Percentiles rank a stretch among this genome's conserved stretches.
Conservation (phyloP, 2,113 vertebrate species). For the Polypterus bichir region DNA sequence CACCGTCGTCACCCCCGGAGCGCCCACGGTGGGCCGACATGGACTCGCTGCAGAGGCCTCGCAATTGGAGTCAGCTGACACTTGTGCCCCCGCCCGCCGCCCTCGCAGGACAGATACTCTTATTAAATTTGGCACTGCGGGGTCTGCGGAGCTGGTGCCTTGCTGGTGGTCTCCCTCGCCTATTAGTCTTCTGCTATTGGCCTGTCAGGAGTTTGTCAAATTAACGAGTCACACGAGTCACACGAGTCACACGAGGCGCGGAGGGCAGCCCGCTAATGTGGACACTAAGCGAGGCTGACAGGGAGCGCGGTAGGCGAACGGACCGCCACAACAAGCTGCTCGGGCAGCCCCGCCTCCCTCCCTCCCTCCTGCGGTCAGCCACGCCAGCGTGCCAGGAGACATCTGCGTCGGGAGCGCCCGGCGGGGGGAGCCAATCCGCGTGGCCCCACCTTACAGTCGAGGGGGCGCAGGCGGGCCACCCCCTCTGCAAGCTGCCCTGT, state of each 20-base stretch:
- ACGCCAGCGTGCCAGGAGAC: constrained; percentile 13
- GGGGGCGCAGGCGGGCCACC: not conserved
- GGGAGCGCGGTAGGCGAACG: constrained; percentile 20
- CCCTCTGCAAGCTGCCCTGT: not conserved
- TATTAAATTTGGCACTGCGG: constrained; percentile 51
- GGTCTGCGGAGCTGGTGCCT: constrained; percentile 48
- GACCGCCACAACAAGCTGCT: not conserved
- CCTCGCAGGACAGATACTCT: constrained; percentile 42
- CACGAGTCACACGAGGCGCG: constrained; percentile 63
- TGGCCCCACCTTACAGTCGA: not conserved
- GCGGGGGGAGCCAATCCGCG: not conserved
- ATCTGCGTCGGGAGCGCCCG: not conserved
- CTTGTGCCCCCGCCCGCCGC: constrained; percentile 26
- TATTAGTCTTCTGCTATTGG: constrained; percentile 61
- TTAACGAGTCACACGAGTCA: constrained; percentile 67
- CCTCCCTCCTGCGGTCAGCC: constrained; percentile 32
- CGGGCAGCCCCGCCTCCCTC: constrained; percentile 24
- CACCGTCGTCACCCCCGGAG: too few species aligned
- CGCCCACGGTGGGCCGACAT: too few species aligned
- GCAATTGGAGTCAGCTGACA: constrained; percentile 1
- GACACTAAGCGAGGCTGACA: constrained; percentile 89
- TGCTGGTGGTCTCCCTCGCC: constrained; percentile 51
- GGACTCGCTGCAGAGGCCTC: too few species aligned
- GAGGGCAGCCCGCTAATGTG: constrained; percentile 79
- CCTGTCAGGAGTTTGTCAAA: constrained; percentile 67